These are phyloP conservation scores for Origma solitaria DNA, from an alignment of 2,113 vertebrate genomes.

Conservation along the genomic window DNA sequence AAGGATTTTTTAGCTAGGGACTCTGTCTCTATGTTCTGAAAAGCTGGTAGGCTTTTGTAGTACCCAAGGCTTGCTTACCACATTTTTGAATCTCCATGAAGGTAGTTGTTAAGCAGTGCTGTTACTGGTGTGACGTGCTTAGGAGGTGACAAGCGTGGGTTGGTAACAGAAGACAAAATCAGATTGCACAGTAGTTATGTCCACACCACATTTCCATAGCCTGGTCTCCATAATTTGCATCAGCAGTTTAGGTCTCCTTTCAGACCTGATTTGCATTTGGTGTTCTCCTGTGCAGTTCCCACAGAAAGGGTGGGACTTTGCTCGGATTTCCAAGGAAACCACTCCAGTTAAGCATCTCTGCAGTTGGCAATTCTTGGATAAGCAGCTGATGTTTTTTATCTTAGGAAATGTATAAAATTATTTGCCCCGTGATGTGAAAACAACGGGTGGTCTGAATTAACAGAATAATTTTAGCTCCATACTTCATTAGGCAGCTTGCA, in stretches of 20 bases:
- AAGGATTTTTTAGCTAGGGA: background rate
- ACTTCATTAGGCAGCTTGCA: background rate
- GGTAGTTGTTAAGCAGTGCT: background rate
- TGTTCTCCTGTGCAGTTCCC: background rate
- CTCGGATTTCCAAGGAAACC: background rate
- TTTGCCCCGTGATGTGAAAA: background rate
- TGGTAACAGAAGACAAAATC: background rate
- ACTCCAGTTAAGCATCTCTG: background rate
- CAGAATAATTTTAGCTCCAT: background rate
- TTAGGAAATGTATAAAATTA: background rate
- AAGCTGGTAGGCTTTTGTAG: background rate
- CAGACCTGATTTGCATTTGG: background rate
- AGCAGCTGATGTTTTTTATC: background rate
- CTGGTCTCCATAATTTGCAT: background rate
- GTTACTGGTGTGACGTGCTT: background rate
- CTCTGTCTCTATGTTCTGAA: background rate
- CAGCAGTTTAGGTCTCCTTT: background rate
- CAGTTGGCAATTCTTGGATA: background rate
- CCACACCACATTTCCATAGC: background rate
- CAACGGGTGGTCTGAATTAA: background rate
- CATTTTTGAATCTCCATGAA: background rate
- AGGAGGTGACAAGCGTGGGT: background rate
- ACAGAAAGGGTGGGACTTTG: background rate
- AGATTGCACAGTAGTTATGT: background rate
- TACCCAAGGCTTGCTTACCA: background rate